Evolutionary conservation across 2,797 vertebrate genomes (phyloP).

Genomic region (Denticeps clupeoides): DNA sequence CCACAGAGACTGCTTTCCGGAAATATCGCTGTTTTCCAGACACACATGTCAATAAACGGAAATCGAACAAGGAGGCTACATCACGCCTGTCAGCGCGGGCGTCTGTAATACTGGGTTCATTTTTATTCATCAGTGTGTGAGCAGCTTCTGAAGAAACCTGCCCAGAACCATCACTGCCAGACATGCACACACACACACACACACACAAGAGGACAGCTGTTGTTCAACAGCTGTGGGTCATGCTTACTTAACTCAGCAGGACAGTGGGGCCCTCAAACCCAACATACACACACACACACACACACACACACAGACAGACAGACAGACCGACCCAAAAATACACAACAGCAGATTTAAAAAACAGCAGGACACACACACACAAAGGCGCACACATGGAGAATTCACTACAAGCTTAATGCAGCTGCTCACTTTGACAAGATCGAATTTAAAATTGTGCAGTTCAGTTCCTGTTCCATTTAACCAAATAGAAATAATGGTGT

Average conservation of each 20-base stretch:
- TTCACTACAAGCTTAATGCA: too few relatives aligned
- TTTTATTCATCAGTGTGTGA: too few relatives aligned
- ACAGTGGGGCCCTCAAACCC: not conserved
- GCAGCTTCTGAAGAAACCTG: too few relatives aligned
- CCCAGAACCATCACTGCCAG: too few relatives aligned
- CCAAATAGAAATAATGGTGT: not conserved
- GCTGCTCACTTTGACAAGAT: not conserved
- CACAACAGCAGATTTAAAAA: not conserved
- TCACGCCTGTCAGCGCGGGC: too few relatives aligned
- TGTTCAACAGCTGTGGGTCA: slow-evolving; percentile 26
- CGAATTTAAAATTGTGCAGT: not conserved
- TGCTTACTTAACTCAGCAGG: slow-evolving; percentile 15
- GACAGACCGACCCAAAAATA: not conserved
- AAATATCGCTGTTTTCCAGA: too few relatives aligned
- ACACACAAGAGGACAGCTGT: slow-evolving; percentile 22
- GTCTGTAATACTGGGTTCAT: too few relatives aligned
- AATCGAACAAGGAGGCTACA: too few relatives aligned
- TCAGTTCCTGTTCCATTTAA: not conserved
- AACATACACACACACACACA: not conserved
- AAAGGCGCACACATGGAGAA: too few relatives aligned
- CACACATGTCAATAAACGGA: too few relatives aligned
- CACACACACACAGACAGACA: not conserved
- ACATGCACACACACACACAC: not conserved
- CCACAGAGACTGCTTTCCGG: too few relatives aligned
- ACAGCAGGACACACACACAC: not conserved